Evolutionary conservation across 2,797 vertebrate species (phyloP).

Genomic region (Babyrousa celebensis): DNA sequence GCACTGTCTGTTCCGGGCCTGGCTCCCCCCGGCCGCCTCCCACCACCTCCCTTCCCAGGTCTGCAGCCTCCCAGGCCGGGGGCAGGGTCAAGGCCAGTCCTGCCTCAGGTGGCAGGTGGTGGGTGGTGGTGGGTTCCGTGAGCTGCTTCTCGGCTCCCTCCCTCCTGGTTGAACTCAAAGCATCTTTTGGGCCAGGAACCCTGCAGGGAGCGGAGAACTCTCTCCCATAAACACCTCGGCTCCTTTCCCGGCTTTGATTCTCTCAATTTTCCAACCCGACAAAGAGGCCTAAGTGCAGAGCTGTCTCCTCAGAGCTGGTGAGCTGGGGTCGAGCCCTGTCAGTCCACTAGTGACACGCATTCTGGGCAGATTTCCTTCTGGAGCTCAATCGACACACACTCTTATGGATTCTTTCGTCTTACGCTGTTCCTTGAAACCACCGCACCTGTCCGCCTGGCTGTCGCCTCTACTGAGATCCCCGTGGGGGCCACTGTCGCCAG

Average conservation of each 20-base stretch:
- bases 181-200: background rate
- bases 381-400: background rate
- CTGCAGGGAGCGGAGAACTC: background rate
- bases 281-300: background rate
- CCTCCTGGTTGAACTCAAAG: background rate
- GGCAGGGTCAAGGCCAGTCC: background rate
- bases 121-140: fast-evolving
- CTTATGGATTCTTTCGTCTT: background rate
- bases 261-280: background rate
- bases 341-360: background rate
- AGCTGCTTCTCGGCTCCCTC: background rate
- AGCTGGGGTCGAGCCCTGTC: background rate
- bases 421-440: background rate
- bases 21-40: background rate
- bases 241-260: background rate
- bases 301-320: background rate
- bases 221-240: background rate
- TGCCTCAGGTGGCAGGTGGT: background rate
- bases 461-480: background rate
- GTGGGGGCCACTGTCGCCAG: background rate
- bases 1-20: fast-evolving
- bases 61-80: background rate
- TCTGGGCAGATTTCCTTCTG: background rate
- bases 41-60: background rate
- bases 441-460: background rate